Evolutionary conservation across 2,888 invertebrate species (phyloP).

Genomic region (Synergus gifuensis): DNA sequence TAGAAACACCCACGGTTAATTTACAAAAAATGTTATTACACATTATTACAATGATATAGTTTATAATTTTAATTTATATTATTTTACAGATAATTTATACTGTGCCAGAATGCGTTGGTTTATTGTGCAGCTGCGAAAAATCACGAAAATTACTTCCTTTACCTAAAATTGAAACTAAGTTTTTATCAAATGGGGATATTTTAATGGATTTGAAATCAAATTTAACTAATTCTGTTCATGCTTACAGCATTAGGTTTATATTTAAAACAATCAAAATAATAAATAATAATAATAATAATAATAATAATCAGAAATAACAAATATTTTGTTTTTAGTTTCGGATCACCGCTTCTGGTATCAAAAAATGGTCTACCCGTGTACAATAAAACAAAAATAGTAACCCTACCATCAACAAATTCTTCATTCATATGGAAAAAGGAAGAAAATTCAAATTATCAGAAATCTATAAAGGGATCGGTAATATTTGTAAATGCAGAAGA

Average conservation of each 20-base stretch:
- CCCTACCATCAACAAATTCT: constrained; percentile 50
- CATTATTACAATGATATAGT: too few relatives aligned
- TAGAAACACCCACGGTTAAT: constrained; percentile 46
- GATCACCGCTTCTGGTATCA: constrained; percentile 66
- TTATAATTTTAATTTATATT: background rate
- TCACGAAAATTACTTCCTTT: constrained; percentile 57
- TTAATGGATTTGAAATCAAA: constrained; percentile 63
- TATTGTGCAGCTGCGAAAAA: constrained; percentile 64
- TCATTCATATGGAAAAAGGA: constrained; percentile 61
- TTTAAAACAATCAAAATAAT: background rate
- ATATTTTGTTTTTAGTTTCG: constrained; percentile 60
- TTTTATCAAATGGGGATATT: constrained; percentile 46
- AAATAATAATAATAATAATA: constrained; percentile 19
- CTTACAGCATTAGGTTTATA: constrained; percentile 63
- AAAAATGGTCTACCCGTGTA: constrained; percentile 67
- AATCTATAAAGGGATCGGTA: constrained; percentile 58
- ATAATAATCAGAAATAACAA: background rate
- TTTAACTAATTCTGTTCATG: constrained; percentile 52
- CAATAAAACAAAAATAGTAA: constrained; percentile 66
- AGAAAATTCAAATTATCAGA: constrained; percentile 41
- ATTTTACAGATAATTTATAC: constrained; percentile 63
- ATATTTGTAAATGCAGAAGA: constrained; percentile 65
- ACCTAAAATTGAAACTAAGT: constrained; percentile 59
- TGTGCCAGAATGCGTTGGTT: constrained; percentile 68
- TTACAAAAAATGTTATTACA: constrained; percentile 8